phyloP scores from a whole-genome alignment of 2,113 vertebrate genomes.

The Poeciliopsis prolifica region DNA sequence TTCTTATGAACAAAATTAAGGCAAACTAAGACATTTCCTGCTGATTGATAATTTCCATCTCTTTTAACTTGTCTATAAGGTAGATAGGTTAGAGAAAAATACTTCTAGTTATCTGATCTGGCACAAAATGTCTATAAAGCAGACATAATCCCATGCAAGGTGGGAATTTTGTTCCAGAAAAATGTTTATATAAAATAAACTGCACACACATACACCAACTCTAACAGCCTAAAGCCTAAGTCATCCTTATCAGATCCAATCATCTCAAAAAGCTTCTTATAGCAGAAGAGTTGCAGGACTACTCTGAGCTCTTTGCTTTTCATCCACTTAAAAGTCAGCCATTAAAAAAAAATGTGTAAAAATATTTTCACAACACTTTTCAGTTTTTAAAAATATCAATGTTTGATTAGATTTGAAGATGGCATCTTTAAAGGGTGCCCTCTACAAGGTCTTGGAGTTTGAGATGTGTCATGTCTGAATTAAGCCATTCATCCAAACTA shows the following conservation, averaged over 20 bases:
- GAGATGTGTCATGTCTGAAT: slow-evolving; percentile 17
- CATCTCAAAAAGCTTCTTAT: too few relatives aligned
- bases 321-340: too few relatives aligned
- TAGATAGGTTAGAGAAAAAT: not conserved
- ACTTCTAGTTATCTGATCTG: not conserved
- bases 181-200: not conserved
- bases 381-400: too few relatives aligned
- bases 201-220: not conserved
- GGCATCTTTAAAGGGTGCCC: too few relatives aligned
- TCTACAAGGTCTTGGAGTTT: not conserved
- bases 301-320: too few relatives aligned
- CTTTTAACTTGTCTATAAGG: not conserved
- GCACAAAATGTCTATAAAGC: not conserved
- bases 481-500: not conserved
- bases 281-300: too few relatives aligned
- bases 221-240: too few relatives aligned
- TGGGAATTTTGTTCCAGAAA: too few relatives aligned
- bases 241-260: not conserved
- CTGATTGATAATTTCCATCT: too few relatives aligned
- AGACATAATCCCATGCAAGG: not conserved
- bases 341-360: too few relatives aligned
- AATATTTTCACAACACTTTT: too few relatives aligned
- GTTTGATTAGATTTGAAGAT: too few relatives aligned
- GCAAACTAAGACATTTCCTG: not conserved
- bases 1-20: not conserved